Percentiles rank a stretch among this genome's conserved stretches.
phyloP scores from a whole-genome alignment of 1,140 invertebrate species.

The Lanistes nyassanus region DNA sequence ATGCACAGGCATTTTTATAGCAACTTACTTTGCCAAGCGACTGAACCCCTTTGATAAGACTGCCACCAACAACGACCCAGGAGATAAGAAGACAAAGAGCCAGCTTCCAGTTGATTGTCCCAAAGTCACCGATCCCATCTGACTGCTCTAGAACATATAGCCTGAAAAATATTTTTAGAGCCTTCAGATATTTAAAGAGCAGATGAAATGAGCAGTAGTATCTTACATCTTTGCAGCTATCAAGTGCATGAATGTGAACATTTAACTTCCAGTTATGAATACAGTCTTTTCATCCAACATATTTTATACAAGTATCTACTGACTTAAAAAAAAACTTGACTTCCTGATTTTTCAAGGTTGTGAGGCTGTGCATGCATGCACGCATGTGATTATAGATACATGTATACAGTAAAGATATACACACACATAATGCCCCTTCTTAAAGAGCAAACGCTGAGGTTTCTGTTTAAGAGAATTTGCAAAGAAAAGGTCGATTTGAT shows the following conservation, averaged over 20 bases:
- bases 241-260: not conserved
- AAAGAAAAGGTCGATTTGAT: too few relatives aligned
- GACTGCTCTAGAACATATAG: conserved; percentile 80
- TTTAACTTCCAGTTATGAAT: not conserved
- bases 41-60: conserved; percentile 62
- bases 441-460: too few relatives aligned
- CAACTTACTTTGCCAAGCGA: conserved; percentile 64
- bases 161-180: conserved; percentile 66
- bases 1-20: not conserved
- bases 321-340: too few relatives aligned
- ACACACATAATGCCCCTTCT: too few relatives aligned
- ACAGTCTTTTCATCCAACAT: too few relatives aligned
- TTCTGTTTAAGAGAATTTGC: too few relatives aligned
- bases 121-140: conserved; percentile 79
- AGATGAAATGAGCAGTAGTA: not conserved
- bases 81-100: conserved; percentile 54
- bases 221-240: not conserved
- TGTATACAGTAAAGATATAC: too few relatives aligned
- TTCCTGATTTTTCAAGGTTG: too few relatives aligned
- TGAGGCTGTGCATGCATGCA: too few relatives aligned
- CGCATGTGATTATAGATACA: too few relatives aligned
- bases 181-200: not conserved
- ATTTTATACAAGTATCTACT: too few relatives aligned
- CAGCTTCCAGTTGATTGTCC: conserved; percentile 76
- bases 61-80: conserved; percentile 62